Percentiles rank a stretch among this genome's conserved stretches.
These are phyloP conservation scores for Callipepla squamata DNA, from an alignment of 2,113 vertebrate species.

Conservation along the genomic window DNA sequence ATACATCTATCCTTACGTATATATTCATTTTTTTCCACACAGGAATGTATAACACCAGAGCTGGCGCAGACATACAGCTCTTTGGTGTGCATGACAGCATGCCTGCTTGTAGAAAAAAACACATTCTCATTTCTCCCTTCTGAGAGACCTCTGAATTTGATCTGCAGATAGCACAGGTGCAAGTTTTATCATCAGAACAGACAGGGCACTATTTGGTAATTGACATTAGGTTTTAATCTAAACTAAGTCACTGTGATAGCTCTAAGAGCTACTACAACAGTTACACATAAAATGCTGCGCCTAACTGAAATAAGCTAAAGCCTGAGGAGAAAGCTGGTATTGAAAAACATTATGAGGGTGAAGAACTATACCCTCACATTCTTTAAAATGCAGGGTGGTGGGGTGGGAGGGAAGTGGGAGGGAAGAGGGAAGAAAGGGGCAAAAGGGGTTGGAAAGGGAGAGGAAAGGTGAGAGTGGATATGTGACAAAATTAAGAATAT, in stretches of 20 bases:
- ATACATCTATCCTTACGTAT: background rate
- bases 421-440: accelerated
- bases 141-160: background rate
- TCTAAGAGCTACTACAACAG: background rate
- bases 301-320: background rate
- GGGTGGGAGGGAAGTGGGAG: accelerated
- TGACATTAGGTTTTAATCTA: background rate
- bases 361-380: background rate
- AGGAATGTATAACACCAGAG: accelerated
- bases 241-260: background rate
- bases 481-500: background rate
- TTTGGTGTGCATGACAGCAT: background rate
- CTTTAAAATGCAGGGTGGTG: background rate
- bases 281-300: background rate
- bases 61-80: background rate
- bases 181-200: background rate
- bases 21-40: background rate
- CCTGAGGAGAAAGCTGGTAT: background rate
- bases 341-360: background rate
- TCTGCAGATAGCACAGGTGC: background rate
- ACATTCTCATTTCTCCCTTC: background rate
- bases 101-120: background rate
- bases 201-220: background rate
- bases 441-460: no score
- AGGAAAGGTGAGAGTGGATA: accelerated